phyloP scores from a whole-genome alignment of 2,888 invertebrate genomes.

The Phorcus lineatus region DNA sequence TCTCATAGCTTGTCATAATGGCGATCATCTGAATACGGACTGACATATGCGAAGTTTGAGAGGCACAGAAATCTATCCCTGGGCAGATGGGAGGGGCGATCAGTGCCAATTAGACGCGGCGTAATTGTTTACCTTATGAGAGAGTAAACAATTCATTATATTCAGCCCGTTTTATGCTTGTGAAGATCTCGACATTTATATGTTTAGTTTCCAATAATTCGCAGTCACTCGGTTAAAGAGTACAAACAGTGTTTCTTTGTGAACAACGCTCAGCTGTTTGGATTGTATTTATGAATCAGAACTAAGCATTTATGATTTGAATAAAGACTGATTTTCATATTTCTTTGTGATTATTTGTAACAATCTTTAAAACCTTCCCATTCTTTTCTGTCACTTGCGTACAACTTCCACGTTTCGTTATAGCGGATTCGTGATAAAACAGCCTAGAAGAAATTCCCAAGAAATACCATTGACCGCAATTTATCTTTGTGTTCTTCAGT shows the following conservation, averaged over 20 bases:
- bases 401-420: no score
- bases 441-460: no score
- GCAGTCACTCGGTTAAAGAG: background rate
- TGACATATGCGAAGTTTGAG: background rate
- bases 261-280: no score
- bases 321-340: no score
- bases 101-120: background rate
- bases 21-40: background rate
- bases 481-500: no score
- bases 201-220: conserved; percentile 19
- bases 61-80: background rate
- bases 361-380: no score
- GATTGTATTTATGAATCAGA: no score
- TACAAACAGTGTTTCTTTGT: background rate
- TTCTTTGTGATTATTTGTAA: no score
- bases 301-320: no score
- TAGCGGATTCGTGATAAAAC: no score
- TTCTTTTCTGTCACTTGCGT: no score
- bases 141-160: conserved; percentile 16
- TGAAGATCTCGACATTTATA: background rate
- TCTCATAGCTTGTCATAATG: background rate
- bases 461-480: no score
- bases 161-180: background rate
- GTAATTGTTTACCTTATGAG: conserved; percentile 16
- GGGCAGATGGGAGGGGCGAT: background rate